Base-by-base conservation (phyloP, 2,888 invertebrate genomes). In the Nezara viridula region DNA sequence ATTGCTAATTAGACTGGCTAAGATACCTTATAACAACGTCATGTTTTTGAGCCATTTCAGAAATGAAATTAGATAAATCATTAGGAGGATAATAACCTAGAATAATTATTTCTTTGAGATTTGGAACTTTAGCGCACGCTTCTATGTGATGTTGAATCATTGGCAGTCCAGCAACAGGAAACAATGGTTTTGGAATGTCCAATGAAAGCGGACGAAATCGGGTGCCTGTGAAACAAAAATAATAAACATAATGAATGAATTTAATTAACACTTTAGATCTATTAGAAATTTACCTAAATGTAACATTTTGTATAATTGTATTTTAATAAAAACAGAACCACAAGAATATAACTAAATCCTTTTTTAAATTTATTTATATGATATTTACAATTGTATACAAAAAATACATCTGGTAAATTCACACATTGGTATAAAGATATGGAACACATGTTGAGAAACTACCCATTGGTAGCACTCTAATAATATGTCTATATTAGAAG, bases 101-200 rank as follows among this genome's bases (percentile, higher is more conserved):
- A 88, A 99, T 95, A 16, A 99, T 94, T 89, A 99, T 97, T 94
- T 99, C 99, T 92, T 96, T 96, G 91, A 99, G 94, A 90, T 95
- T 95, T 40, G 95, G 94, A 40, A 99, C 93, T 92, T 95, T 94
- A 49, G 95, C 94, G 92, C 98, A 98, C 86, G 99, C 98, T 93
- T 98, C 98, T 88, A 99, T 98, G 92, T 99, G 98, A 92, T 99
- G 99, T 92, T 99, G 98, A 90, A 99, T 97, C 90, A 99, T 95
- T 0, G 99, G 99, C 73, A 98, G 94, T 0, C 99, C 99, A 88
- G 98, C 99, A 24, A 99, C 96, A 0, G 99, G 99, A 93, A 99
- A 99, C 27, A 99, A 93, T 0, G 99, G 99, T 93, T 99, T 99
- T 0, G 99, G 99, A n/a, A 97, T 96, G 92, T 99, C 99, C 90